phyloP scores from a whole-genome alignment of 1,140 invertebrate species.

The Solen grandis region DNA sequence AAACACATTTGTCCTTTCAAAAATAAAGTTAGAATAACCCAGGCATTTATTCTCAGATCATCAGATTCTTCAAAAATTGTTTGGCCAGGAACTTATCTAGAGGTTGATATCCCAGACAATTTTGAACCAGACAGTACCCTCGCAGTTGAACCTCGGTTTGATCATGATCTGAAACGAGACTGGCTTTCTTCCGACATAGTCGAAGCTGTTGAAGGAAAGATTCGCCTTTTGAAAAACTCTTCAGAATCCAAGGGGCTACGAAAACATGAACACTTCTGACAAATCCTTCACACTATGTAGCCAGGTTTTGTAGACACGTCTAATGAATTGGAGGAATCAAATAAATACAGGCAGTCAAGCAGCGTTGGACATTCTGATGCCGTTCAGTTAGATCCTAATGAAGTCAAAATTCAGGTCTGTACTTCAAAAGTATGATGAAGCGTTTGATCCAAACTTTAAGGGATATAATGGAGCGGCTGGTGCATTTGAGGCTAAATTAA shows the following conservation, averaged over 20 bases:
- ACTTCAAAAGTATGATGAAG: not conserved
- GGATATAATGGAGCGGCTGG: slow-evolving; percentile 60
- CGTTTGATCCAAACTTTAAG: slow-evolving; percentile 39
- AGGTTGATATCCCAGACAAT: not conserved
- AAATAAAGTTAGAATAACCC: no score
- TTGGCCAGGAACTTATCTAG: not conserved
- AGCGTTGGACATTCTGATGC: not conserved
- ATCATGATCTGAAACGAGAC: no score
- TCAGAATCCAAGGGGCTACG: not conserved
- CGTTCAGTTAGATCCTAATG: slow-evolving; percentile 45
- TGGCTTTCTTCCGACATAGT: slow-evolving; percentile 20
- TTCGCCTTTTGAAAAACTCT: slow-evolving; percentile 33
- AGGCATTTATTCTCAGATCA: not conserved
- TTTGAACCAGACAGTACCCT: not conserved
- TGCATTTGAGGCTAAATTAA: slow-evolving; percentile 54
- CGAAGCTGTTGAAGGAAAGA: not conserved
- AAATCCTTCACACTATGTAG: slow-evolving; percentile 1
- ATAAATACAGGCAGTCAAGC: no score
- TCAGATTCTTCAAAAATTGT: not conserved
- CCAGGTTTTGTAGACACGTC: no score
- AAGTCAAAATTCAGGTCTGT: not conserved
- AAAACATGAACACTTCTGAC: slow-evolving; percentile 39
- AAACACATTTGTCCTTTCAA: no score
- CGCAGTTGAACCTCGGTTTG: not conserved
- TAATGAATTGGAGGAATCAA: no score